phyloP scores from a whole-genome alignment of 2,113 vertebrate species.

The Planiliza haematocheilus region DNA sequence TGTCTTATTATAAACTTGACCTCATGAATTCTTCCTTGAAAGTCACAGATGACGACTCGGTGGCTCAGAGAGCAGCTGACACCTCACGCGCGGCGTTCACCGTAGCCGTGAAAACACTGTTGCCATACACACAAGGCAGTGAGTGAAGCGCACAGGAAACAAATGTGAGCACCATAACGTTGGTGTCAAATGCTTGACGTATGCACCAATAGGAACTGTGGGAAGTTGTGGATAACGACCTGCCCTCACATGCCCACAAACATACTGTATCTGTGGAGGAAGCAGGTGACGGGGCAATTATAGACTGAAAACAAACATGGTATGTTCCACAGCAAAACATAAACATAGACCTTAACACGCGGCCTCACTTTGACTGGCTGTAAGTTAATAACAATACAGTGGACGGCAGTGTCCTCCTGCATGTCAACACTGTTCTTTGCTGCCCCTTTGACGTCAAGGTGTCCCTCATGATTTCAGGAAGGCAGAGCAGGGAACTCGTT shows the following conservation, averaged over 20 bases:
- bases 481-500: not conserved
- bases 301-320: conserved; percentile 53
- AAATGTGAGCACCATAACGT: conserved; percentile 23
- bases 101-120: too few species aligned
- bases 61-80: conserved; percentile 34
- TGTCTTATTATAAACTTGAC: conserved; percentile 13
- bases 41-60: conserved; percentile 9
- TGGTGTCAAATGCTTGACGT: conserved; percentile 14
- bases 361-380: not conserved
- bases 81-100: not conserved
- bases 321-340: conserved; percentile 2
- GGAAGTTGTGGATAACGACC: conserved; percentile 34
- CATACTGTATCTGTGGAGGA: not conserved
- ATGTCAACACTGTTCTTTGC: conserved; percentile 2
- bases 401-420: not conserved
- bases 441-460: conserved; percentile 7
- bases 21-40: not conserved
- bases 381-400: conserved; percentile 1
- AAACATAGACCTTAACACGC: conserved; percentile 22
- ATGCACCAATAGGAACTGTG: conserved; percentile 11
- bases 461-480: not conserved
- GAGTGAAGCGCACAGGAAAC: conserved; percentile 14
- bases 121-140: not conserved
- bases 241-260: not conserved
- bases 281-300: conserved; percentile 49